A percentile compares a stretch with the other conserved stretches of the same genome.
Evolutionary conservation across 2,888 invertebrate species (phyloP).

Genomic region (Andrena chrysosceles): DNA sequence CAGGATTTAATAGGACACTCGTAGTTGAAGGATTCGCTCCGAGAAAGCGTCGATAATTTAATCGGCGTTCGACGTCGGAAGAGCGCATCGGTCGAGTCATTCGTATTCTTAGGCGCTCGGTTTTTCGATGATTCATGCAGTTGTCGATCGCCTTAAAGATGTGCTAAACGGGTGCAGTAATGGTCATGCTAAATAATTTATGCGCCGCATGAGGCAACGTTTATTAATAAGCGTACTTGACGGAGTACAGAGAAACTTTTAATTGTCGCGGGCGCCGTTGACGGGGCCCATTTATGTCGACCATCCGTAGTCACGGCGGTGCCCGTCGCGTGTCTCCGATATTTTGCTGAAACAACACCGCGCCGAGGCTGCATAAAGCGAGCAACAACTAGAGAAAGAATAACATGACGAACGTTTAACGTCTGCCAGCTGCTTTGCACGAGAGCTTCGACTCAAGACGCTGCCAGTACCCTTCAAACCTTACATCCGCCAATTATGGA

Average conservation of each 20-base stretch:
- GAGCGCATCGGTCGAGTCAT: constrained; percentile 18
- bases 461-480: background rate
- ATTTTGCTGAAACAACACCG: background rate
- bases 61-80: background rate
- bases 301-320: background rate
- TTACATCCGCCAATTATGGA: constrained; percentile 11
- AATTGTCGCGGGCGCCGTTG: constrained; percentile 26
- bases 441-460: background rate
- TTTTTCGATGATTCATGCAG: constrained; percentile 51
- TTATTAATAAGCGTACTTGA: constrained; percentile 59
- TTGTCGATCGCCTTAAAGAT: constrained; percentile 51
- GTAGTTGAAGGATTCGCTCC: background rate
- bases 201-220: constrained; percentile 54
- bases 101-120: constrained; percentile 35
- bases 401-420: background rate
- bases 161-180: constrained; percentile 48
- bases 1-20: background rate
- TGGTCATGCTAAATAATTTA: constrained; percentile 49
- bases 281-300: constrained; percentile 35
- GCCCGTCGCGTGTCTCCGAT: constrained; percentile 14
- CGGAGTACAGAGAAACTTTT: constrained; percentile 40
- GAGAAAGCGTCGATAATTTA: constrained; percentile 2
- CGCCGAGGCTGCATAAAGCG: background rate
- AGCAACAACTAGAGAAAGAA: background rate
- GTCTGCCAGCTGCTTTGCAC: background rate